Evolutionary conservation across 2,113 vertebrate genomes (phyloP), one percentile per base, ranked within the genome.

Genomic region (Takifugu flavidus): DNA sequence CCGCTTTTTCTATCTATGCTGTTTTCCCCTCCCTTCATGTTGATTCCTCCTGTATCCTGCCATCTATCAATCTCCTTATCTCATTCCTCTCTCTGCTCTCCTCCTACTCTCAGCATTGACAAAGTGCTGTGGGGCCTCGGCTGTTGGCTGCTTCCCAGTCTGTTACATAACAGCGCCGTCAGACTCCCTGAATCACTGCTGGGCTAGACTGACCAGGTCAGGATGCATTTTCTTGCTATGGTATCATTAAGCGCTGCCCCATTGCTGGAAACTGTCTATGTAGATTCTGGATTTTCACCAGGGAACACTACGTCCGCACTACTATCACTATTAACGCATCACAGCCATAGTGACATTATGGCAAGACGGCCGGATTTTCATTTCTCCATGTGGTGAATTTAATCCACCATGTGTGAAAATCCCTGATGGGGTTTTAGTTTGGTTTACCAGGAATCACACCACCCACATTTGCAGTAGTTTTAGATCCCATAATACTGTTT

Each of bases 91-190:
- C 62, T 58, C 54, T 56, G 42, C 45, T 69, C 51, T 28, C 59
- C 68, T 79, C 82, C 73, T 67, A 49, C 72, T 83, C 82, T 77
- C 60, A 57, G 75, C 68, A 2, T 72, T 80, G 82, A 75, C 65
- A 26, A 66, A 62, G 83, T 53, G 67, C 78, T 72, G 62, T 43
- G 62, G 77, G 83, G 80, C 83, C 85, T 77, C 67, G 67, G 65
- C 69, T 69, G 69, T 65, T 89, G 89, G 87, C 85, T 69, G 72
- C 66, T 49, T 55, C 59, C 78, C 80, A 79, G 3, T 29, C 49
- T 25, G 65, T 92, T 91, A 85, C 80, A 89, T 91, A 91, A 92
- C 81, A 68, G 55, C n/a, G 57, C 73, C 67, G 62, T 76, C 81
- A 65, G 76, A 59, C 76, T 78, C 70, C 75, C 65, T 80, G 76